These are phyloP conservation scores for Cosmopolites sordidus DNA, from an alignment of 2,888 invertebrate genomes.

Conservation along the genomic window DNA sequence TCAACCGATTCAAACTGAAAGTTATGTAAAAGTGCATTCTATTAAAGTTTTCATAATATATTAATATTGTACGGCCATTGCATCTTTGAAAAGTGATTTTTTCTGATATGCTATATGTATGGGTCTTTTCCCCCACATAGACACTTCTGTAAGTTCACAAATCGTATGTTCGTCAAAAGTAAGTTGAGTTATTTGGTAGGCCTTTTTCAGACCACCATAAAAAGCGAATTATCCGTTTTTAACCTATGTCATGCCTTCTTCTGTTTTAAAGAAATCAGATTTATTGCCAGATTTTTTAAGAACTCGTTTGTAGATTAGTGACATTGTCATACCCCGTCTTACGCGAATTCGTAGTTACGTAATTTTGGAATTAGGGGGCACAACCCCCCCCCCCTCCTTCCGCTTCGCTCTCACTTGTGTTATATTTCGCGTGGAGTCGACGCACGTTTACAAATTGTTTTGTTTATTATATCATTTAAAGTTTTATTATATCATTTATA, in stretches of 20 bases:
- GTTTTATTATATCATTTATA: no score
- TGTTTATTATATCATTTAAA: no score
- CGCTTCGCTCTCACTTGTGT: no score
- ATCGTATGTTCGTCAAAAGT: constrained; percentile 39
- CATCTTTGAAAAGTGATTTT: constrained; percentile 41
- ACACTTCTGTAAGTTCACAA: constrained; percentile 42
- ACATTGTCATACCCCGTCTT: no score
- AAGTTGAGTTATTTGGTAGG: constrained; percentile 41
- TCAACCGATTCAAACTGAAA: constrained; percentile 39
- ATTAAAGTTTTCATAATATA: no score
- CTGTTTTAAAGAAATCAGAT: constrained; percentile 33
- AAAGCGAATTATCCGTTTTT: constrained; percentile 42
- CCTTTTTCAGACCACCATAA: constrained; percentile 41
- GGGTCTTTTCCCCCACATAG: constrained; percentile 35
- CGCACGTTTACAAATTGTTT: no score
- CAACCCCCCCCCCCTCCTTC: no score
- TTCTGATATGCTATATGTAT: constrained; percentile 39
- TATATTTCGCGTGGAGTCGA: no score
- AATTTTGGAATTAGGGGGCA: no score
- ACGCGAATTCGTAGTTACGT: no score
- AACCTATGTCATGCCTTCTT: constrained; percentile 37
- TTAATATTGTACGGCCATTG: constrained; percentile 43
- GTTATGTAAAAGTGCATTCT: no score
- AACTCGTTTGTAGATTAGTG: constrained; percentile 57
- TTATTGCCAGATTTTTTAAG: constrained; percentile 23